Base-by-base conservation (phyloP, 2,888 invertebrate species). In the Drosophila colorata region DNA sequence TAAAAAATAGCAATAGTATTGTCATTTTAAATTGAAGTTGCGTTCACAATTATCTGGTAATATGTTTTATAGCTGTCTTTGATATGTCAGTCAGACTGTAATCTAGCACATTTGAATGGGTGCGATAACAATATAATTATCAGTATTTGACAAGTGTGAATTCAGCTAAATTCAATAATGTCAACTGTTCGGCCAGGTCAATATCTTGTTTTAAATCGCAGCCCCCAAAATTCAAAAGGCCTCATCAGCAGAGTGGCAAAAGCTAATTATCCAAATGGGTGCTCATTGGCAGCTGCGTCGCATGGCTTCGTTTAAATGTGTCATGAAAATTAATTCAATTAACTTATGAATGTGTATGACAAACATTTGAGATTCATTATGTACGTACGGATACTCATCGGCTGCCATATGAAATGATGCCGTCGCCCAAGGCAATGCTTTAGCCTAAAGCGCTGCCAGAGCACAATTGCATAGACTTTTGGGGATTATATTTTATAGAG, bases 211-310 rank as follows among this genome's bases (percentile, higher is more conserved):
- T 11, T 44, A 16, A 23, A 51, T 9, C 6, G n/a, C 4, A 5
- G 11, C 11, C 28, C 3, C 38, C 28, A 20, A 16, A 13, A 16
- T 40, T 25, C 40, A 46, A 64, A 71, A 25, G 25, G 18, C 44
- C 52, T 14, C 23, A 58, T 77, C 63, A 57, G 74, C 69, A 79
- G 47, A 79, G 68, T 71, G 11, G 47, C 14, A 51, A 48, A 38
- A 75, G 51, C 72, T 63, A 80, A 85, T 80, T 82, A 79, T 66
- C 59, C 69, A 78, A 80, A 82, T 78, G 63, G 56, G 18, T 68
- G 31, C 44, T 44, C 16, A 47, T 47, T 41, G 40, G 47, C 47
- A 57, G 33, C 31, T 40, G 43, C 11, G 35, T 35, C 47, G 25
- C 44, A 55, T 23, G 13, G 11, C 33, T 43, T 7, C 47, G 28